Evolutionary conservation across 2,113 vertebrate genomes (phyloP), one percentile per base, ranked within the genome.

Genomic region (Hipposideros armiger): DNA sequence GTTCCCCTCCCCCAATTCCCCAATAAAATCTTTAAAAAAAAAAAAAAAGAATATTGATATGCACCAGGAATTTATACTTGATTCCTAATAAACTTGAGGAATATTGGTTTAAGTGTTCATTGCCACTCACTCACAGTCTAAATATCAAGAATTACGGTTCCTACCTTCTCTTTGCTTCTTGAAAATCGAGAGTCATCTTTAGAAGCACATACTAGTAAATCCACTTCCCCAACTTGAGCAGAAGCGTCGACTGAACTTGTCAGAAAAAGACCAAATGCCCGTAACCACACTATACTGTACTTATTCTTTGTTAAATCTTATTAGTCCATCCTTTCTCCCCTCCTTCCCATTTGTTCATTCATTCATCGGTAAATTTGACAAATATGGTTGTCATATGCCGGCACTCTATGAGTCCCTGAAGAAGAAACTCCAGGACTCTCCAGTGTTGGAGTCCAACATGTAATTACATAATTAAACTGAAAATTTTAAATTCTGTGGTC

Each of bases 291-390:
- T 76, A 2, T 9, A 60, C 47, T n/a, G 11, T 16, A 74, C 13
- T 52, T 95, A 16, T 17, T 73, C 19, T 62, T 1, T 87, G 26
- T 95, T 81, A 81, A 92, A 60, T 83, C 58, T 83, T 88, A 60
- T 42, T 42, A 30, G 56, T 42, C 14, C 69, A 77, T 83, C 28
- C 32, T 69, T 14, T 69, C 1, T 36, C 30, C 26, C 8, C n/a
- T 85, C 30, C 36, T 76, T 90, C 45, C 42, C 60, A 42, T 90
- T 90, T 78, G 13, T 78, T 78, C 54, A 69, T 73, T 70, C 28
- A 14, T 30, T 87, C 32, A 91, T 67, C 42, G 26, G 67, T 74
- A 87, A 66, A 81, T 91, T 82, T 92, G 47, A 82, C 42, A 66
- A 67, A 16, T 58, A 16, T 90, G 32, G 28, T 69, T 69, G 9